These are phyloP conservation scores for Drosophila dunni DNA, from an alignment of 1,140 invertebrate genomes.

Conservation along the genomic window DNA sequence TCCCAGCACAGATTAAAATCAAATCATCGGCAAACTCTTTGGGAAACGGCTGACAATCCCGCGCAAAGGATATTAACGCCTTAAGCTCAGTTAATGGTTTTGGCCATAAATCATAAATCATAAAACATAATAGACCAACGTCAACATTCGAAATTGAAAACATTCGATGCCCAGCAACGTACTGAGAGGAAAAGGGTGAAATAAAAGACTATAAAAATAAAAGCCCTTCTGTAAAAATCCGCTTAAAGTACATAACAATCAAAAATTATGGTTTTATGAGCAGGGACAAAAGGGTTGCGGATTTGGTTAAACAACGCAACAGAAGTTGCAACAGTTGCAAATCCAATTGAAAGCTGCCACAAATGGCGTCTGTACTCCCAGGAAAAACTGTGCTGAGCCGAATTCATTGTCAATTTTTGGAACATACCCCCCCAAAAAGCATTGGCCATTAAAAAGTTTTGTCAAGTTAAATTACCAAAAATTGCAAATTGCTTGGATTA, in stretches of 20 bases:
- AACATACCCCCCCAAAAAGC: conserved; percentile 18
- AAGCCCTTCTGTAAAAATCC: conserved; percentile 35
- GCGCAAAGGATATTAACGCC: conserved; percentile 69
- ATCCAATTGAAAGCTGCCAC: conserved; percentile 66
- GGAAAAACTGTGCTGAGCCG: conserved; percentile 5
- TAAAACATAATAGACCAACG: conserved; percentile 53
- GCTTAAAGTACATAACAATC: conserved; percentile 76
- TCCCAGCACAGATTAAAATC: conserved; percentile 70
- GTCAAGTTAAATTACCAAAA: conserved; percentile 84
- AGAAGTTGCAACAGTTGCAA: conserved; percentile 73
- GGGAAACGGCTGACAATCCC: conserved; percentile 21
- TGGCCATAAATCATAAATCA: conserved; percentile 71
- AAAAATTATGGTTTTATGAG: conserved; percentile 71
- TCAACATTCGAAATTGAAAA: conserved; percentile 66
- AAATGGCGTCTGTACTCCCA: conserved; percentile 59
- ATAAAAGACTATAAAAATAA: conserved; percentile 5
- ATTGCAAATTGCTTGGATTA: conserved; percentile 84
- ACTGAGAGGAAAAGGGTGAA: background rate
- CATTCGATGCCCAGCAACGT: conserved; percentile 17
- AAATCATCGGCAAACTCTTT: conserved; percentile 70
- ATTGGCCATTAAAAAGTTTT: conserved; percentile 79
- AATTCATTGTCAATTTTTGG: conserved; percentile 50
- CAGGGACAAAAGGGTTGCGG: conserved; percentile 52
- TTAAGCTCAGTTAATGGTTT: conserved; percentile 62
- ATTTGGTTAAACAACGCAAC: conserved; percentile 19